Base-by-base conservation (phyloP, 1,140 invertebrate species). In the Plutomurus gul region DNA sequence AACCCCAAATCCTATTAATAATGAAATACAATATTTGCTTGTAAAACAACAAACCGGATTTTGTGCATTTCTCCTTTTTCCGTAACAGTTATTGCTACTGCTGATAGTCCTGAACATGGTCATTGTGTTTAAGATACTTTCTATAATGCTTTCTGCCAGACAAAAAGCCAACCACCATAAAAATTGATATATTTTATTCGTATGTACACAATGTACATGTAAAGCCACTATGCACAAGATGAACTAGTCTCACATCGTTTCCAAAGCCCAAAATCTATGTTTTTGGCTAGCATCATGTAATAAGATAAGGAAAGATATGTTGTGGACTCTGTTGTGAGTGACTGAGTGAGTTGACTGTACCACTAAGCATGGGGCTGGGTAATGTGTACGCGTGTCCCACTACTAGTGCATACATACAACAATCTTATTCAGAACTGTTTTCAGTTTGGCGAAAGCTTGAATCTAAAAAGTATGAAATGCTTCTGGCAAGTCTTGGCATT, bases 181-280 rank as follows among this genome's bases (percentile, higher is more conserved):
- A 65, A 65, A 65, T 65, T 65, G 56, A 65, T 65, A 65, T 65
- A 65, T 65, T 65, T 65, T 65, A 65, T 65, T 65, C 56, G 36
- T 30, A 33, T 65, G 56, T 36, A 30, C 27, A n/a, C 8, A 65
- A 43, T 65, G 56, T 27, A 65, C 27, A 65, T 65, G 56, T 65
- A 65, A 65, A 65, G 56, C 30, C 22, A 60, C 27, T 16, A 13
- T 60, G 30, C 10, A 7, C 11, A 60, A 60, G 51, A 33, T 33
- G 51, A 56, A 56, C 25, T 30, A 60, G 27, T n/a, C 27, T 27
- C 27, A 33, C 10, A 60, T 8, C 25, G 25, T 60, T n/a, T 60
- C 5, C 3, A 30, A 27, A 13, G 22, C n/a, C 25, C 8, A 33
- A 27, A 33, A 65, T 65, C 5, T 65, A 65, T 65, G 56, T 36